Evolutionary conservation across 1,140 invertebrate genomes (phyloP).

Genomic region (Tribolium castaneum): DNA sequence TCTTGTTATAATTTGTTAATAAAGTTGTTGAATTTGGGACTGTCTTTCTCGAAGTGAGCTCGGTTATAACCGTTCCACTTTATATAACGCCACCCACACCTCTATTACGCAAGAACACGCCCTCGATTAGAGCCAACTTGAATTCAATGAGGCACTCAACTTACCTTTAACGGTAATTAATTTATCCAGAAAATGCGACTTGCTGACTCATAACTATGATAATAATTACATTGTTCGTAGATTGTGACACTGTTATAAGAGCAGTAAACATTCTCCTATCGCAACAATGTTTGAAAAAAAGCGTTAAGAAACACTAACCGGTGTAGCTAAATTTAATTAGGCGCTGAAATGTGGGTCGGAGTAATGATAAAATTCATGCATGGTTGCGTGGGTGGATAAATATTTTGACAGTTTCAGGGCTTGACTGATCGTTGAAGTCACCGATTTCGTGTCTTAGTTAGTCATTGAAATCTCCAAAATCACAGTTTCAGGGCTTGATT

Average conservation of each 20-base stretch:
- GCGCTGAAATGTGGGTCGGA: conserved; percentile 2
- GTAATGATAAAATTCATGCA: conserved; percentile 7
- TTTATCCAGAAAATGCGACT: conserved; percentile 12
- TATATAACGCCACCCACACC: conserved; percentile 4
- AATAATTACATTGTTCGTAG: conserved; percentile 27
- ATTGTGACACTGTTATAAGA: conserved; percentile 19
- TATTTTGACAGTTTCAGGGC: not conserved
- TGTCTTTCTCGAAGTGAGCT: not conserved
- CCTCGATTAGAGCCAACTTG: conserved; percentile 28
- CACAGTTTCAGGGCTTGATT: not conserved
- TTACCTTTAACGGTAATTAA: conserved; percentile 40
- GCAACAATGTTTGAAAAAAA: conserved; percentile 3
- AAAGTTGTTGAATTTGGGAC: not conserved
- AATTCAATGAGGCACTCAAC: conserved; percentile 1
- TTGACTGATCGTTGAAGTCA: not conserved
- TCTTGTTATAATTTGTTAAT: not conserved
- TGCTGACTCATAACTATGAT: conserved; percentile 23
- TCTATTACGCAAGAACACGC: not conserved
- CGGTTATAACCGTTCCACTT: not conserved
- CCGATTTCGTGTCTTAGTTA: not conserved
- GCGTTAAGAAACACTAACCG: conserved; percentile 22
- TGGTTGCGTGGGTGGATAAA: not conserved
- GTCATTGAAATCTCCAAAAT: not conserved
- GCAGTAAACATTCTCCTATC: conserved; percentile 22
- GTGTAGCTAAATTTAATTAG: conserved; percentile 28